Evolutionary conservation across 2,113 vertebrate species (phyloP).

Genomic region (Grantiella picta): DNA sequence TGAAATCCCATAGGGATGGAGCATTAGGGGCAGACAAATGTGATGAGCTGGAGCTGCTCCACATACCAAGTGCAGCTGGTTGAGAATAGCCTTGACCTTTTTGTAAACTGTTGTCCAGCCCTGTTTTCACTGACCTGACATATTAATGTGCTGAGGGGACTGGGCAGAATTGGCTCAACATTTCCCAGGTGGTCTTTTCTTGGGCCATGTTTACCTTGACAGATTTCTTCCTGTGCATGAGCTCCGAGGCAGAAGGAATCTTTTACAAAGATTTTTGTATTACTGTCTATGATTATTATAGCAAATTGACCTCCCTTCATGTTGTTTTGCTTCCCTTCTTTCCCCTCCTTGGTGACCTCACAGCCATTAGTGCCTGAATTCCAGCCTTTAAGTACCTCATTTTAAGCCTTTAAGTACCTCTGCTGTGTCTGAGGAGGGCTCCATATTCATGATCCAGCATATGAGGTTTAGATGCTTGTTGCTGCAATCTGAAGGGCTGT

Average conservation of each 20-base stretch:
- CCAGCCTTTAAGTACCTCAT: background rate
- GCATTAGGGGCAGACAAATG: background rate
- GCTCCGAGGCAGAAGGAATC: background rate
- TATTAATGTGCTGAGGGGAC: background rate
- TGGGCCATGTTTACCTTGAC: background rate
- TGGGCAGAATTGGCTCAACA: background rate
- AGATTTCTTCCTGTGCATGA: background rate
- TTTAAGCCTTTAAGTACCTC: background rate
- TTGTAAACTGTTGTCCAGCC: background rate
- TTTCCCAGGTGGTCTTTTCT: background rate
- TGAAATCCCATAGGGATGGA: background rate
- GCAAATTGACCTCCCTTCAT: background rate
- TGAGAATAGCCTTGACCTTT: conserved; percentile 18
- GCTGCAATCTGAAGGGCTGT: background rate
- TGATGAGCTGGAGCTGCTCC: background rate
- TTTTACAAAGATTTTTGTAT: background rate
- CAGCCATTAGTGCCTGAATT: background rate
- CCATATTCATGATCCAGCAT: background rate
- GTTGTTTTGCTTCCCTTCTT: background rate
- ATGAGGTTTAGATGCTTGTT: background rate
- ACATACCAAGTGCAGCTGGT: background rate
- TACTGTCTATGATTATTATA: background rate
- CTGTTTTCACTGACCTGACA: background rate
- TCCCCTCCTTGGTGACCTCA: background rate
- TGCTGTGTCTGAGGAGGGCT: background rate